phyloP scores from a whole-genome alignment of 2,797 vertebrate species.

The Muraenolepis orangiensis region DNA sequence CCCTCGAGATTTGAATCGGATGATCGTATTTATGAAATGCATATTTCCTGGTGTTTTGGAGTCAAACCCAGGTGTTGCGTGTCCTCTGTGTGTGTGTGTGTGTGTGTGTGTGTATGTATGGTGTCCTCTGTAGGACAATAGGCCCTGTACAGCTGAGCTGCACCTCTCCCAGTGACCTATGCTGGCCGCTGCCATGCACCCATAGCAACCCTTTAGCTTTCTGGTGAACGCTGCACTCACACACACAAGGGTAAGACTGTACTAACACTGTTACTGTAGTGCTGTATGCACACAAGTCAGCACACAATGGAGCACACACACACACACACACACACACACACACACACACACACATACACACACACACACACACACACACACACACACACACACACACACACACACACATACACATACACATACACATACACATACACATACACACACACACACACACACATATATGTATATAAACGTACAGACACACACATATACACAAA shows the following conservation, averaged over 20 bases:
- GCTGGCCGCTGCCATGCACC: slow-evolving; percentile 39
- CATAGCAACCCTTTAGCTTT: slow-evolving; percentile 16
- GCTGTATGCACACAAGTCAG: not conserved
- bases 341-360: not conserved
- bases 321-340: slow-evolving; percentile 1
- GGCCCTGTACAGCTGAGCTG: slow-evolving; percentile 63
- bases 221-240: not conserved
- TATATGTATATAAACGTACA: too few relatives aligned
- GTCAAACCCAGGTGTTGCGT: not conserved
- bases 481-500: too few relatives aligned
- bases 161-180: slow-evolving; percentile 41
- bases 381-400: not conserved
- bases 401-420: too few relatives aligned
- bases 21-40: not conserved
- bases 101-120: too few relatives aligned
- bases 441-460: too few relatives aligned
- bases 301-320: not conserved
- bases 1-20: not conserved
- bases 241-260: not conserved
- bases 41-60: not conserved
- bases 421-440: too few relatives aligned
- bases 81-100: slow-evolving; percentile 35
- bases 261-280: not conserved
- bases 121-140: slow-evolving; percentile 36
- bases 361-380: slow-evolving; percentile 4